These are phyloP conservation scores for Rhingia campestris DNA, from an alignment of 2,888 invertebrate genomes.

Conservation along the genomic window DNA sequence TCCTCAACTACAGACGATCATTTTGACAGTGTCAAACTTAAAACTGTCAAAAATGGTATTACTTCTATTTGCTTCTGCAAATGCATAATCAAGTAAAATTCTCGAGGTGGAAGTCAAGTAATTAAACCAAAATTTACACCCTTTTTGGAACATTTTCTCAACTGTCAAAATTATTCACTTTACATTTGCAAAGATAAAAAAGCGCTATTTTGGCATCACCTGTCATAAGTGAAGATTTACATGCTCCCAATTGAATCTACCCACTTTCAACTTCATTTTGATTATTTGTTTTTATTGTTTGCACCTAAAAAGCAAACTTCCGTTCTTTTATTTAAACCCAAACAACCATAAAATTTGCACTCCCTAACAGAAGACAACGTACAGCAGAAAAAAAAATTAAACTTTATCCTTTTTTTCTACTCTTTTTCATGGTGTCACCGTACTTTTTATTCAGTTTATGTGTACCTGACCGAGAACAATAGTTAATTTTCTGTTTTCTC, in stretches of 20 bases:
- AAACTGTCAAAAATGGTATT: too few relatives aligned
- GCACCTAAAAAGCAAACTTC: conserved; percentile 65
- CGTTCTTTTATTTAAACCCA: conserved; percentile 68
- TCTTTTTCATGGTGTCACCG: conserved; percentile 45
- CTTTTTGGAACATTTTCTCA: too few relatives aligned
- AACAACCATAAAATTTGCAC: conserved; percentile 65
- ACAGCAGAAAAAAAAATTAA: conserved; percentile 6
- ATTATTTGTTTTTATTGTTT: conserved; percentile 25
- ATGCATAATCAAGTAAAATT: too few relatives aligned
- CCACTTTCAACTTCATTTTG: conserved; percentile 24
- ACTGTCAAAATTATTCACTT: too few relatives aligned
- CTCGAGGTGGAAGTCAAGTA: too few relatives aligned
- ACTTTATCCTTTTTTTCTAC: conserved; percentile 56
- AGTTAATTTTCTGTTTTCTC: conserved; percentile 54
- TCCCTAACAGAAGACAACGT: conserved; percentile 3
- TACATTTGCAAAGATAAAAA: too few relatives aligned
- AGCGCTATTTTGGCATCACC: background rate
- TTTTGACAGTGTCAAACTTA: too few relatives aligned
- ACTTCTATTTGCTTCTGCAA: too few relatives aligned
- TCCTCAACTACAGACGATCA: too few relatives aligned
- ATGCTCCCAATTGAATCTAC: background rate
- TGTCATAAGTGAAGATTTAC: background rate
- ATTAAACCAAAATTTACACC: too few relatives aligned
- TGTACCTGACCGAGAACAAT: conserved; percentile 58
- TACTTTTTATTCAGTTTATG: conserved; percentile 39